A percentile compares a stretch with the other conserved stretches of the same genome.
Conservation (phyloP, 2,797 vertebrate genomes). For the Molossus molossus region DNA sequence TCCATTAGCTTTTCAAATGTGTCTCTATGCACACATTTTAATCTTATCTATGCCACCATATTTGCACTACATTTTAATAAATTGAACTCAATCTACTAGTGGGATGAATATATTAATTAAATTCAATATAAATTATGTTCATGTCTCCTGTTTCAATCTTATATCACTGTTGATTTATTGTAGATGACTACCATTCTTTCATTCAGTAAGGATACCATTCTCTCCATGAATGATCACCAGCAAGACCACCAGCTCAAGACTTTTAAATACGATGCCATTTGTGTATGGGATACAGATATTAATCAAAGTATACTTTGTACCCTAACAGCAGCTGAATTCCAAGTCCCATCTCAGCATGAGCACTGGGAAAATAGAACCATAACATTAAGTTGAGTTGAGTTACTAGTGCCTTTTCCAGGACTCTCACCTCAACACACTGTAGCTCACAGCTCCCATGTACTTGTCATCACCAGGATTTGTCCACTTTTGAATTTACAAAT, state of each 20-base stretch:
- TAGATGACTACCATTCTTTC: neutral
- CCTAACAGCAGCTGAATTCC: neutral
- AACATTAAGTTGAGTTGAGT: neutral
- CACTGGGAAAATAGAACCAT: neutral
- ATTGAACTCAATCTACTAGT: neutral
- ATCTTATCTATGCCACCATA: neutral
- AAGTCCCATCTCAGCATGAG: neutral
- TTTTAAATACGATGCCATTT: too few species aligned
- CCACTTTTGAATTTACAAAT: neutral
- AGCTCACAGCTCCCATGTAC: neutral
- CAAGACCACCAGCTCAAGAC: neutral
- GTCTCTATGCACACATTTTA: neutral
- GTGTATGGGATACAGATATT: neutral
- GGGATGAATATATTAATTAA: slow-evolving; percentile 30
- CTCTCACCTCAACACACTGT: neutral
- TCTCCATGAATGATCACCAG: neutral
- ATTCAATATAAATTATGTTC: slow-evolving; percentile 24
- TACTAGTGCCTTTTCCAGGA: neutral
- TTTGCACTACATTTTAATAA: slow-evolving; percentile 43
- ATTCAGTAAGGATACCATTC: neutral
- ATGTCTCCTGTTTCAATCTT: neutral
- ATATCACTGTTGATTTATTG: neutral
- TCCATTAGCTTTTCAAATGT: neutral
- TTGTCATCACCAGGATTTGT: neutral
- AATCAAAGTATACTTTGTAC: neutral